Evolutionary conservation across 2,113 vertebrate species (phyloP), one percentile per base, ranked within the genome.

Genomic region (Eurystomus gularis): DNA sequence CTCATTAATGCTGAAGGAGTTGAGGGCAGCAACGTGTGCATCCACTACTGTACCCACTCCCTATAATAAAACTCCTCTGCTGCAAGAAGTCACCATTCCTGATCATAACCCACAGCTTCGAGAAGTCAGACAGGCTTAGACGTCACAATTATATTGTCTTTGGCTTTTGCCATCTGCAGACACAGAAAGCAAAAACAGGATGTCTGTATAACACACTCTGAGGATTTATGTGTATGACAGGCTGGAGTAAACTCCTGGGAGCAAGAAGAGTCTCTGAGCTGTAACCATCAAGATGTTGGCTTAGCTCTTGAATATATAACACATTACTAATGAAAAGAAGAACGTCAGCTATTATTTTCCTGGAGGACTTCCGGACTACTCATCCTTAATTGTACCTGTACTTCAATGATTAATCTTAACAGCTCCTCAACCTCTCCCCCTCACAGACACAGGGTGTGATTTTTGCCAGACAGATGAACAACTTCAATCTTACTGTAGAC

Each of bases 361-460:
- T 46, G 73, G 39, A 91, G 77, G 86, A 84, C 83, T 95, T 96
- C 88, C 49, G 86, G 94, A 39, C 88, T 51, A n/a, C 91, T 96
- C 96, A 97, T 86, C 81, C 58, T 94, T 96, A 97, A 97, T 94
- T 96, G 84, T 9, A 87, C 78, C n/a, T 79, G 44, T 82, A 40
- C 84, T 91, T 62, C 64, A 79, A 14, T 82, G 91, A 96, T 93
- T 92, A 94, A 94, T 68, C 81, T 84, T 29, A 82, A 81, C 65
- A 96, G 92, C 72, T 86, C 86, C 61, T 96, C 80, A 15, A 7
- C 58, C 76, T 91, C 83, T 91, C 61, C 73, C 39, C 61, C 69
- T 60, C 58, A 69, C 37, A 72, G 57, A 94, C 33, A 20, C 0
- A 6, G 37, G 25, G 58, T 77, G 88, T 58, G 83, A 93, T 84